Conservation (phyloP, 1,140 invertebrate genomes). For the Aleiodes sp. region DNA sequence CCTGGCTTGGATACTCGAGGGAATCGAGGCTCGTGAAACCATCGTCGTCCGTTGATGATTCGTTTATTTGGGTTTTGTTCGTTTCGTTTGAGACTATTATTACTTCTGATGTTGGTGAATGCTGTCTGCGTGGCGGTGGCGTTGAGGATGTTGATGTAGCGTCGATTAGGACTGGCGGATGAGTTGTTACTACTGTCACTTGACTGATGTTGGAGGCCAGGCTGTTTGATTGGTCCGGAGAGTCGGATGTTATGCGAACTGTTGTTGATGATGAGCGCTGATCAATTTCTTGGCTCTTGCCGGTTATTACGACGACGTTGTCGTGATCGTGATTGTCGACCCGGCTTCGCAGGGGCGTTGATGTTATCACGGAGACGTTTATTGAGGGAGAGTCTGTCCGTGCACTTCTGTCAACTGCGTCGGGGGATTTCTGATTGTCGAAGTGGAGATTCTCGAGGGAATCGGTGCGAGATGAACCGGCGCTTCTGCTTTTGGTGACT, state of each 20-base stretch:
- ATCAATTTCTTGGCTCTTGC: slow-evolving; percentile 50
- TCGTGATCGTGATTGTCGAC: slow-evolving; percentile 52
- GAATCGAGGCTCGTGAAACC: slow-evolving; percentile 77
- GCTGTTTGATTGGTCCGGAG: slow-evolving; percentile 73
- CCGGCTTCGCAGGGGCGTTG: slow-evolving; percentile 57
- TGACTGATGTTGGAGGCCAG: slow-evolving; percentile 76
- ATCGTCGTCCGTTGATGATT: slow-evolving; percentile 78
- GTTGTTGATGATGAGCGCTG: slow-evolving; percentile 67
- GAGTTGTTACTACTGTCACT: slow-evolving; percentile 82
- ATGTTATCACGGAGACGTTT: slow-evolving; percentile 62
- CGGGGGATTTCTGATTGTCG: slow-evolving; percentile 26
- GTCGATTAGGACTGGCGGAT: slow-evolving; percentile 79
- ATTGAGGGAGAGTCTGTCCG: slow-evolving; percentile 39
- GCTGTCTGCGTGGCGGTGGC: slow-evolving; percentile 49
- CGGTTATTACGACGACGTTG: slow-evolving; percentile 61
- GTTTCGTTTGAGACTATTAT: slow-evolving; percentile 81
- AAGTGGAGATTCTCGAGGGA: slow-evolving; percentile 43
- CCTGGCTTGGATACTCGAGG: slow-evolving; percentile 72
- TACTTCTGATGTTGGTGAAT: slow-evolving; percentile 70
- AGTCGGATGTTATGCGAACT: slow-evolving; percentile 69
- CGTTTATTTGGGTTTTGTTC: slow-evolving; percentile 73
- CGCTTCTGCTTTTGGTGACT: slow-evolving; percentile 51
- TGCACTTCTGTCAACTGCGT: slow-evolving; percentile 43
- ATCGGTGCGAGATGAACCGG: slow-evolving; percentile 57
- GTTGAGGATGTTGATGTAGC: slow-evolving; percentile 51